phyloP scores from a whole-genome alignment of 2,888 invertebrate species.

The Ectemnius lituratus region DNA sequence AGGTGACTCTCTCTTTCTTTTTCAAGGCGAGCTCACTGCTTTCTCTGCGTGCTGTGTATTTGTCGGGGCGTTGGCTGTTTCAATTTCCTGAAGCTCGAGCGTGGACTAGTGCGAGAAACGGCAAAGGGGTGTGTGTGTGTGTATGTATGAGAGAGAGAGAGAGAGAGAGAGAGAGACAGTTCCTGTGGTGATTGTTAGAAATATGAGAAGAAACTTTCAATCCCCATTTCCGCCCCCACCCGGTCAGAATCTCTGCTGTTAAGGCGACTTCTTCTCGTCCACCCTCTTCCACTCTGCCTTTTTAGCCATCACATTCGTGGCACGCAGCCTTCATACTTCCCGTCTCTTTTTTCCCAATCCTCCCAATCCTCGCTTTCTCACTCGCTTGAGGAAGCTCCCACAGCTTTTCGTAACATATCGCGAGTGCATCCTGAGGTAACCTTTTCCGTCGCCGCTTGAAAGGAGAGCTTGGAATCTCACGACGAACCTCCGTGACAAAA shows the following conservation, averaged over 20 bases:
- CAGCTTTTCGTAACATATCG: constrained; percentile 48
- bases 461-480: constrained; percentile 61
- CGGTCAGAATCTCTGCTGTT: constrained; percentile 43
- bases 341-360: constrained; percentile 22
- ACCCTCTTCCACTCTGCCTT: constrained; percentile 36
- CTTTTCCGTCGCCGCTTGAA: constrained; percentile 62
- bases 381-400: constrained; percentile 49
- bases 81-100: constrained; percentile 52
- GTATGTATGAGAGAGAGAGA: too few species aligned
- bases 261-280: constrained; percentile 47
- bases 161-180: constrained; percentile 23
- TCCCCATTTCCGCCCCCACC: constrained; percentile 27
- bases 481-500: constrained; percentile 63
- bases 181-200: constrained; percentile 56
- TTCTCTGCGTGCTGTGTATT: constrained; percentile 27
- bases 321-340: constrained; percentile 10
- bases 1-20: not conserved
- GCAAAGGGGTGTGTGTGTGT: not conserved
- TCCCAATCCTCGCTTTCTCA: constrained; percentile 33
- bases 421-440: constrained; percentile 63
- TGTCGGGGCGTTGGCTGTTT: constrained; percentile 54
- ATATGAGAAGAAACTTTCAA: constrained; percentile 63
- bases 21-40: constrained; percentile 26
- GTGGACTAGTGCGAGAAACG: constrained; percentile 13
- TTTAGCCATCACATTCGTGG: not conserved